phyloP scores from a whole-genome alignment of 2,113 vertebrate species.

The Mobula birostris region DNA sequence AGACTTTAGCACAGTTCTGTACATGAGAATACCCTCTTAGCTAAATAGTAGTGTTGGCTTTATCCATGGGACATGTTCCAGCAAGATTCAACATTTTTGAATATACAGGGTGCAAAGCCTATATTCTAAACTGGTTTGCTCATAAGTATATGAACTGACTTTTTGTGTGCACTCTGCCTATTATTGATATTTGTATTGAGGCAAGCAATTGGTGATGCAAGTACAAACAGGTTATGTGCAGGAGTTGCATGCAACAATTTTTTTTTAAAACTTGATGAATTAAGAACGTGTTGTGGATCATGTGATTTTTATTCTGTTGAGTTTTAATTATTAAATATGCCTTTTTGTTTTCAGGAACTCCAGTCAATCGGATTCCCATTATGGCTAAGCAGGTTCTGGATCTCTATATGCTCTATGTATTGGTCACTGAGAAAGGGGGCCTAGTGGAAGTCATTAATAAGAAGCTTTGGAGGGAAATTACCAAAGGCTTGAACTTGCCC shows the following conservation, averaged over 20 bases:
- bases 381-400: conserved; percentile 98
- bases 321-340: background rate
- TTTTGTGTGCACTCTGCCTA: background rate
- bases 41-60: background rate
- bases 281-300: background rate
- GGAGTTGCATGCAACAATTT: background rate
- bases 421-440: conserved; percentile 95
- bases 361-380: conserved; percentile 94
- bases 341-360: conserved; percentile 66
- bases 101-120: background rate
- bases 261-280: background rate
- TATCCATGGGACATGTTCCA: background rate
- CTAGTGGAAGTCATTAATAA: conserved; percentile 98
- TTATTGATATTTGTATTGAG: conserved; percentile 4
- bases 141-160: background rate
- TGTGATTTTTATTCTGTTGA: background rate
- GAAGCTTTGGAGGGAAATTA: conserved; percentile 96
- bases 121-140: background rate
- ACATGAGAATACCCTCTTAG: background rate
- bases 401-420: conserved; percentile 87
- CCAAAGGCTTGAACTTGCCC: conserved; percentile 92
- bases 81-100: background rate
- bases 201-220: background rate
- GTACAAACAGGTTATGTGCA: background rate
- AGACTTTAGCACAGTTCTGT: no score